Evolutionary conservation across 1,140 invertebrate species (phyloP).

Genomic region (Monochamus saltuarius): DNA sequence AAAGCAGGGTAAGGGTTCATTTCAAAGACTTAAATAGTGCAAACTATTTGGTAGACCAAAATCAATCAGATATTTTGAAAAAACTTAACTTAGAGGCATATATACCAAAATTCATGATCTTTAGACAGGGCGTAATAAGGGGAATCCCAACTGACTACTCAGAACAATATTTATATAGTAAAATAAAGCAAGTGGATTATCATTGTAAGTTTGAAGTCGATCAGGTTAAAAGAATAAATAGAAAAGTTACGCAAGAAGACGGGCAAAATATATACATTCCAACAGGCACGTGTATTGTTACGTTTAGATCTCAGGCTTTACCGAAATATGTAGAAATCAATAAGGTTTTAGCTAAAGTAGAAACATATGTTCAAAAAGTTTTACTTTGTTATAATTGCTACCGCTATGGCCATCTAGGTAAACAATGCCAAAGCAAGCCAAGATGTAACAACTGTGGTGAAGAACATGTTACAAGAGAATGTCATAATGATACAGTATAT

Average conservation of each 20-base stretch:
- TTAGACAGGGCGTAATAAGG: not conserved
- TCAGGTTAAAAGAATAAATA: not conserved
- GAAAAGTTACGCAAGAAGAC: not conserved
- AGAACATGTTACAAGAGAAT: not conserved
- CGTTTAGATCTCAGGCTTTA: too few species aligned
- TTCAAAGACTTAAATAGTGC: not conserved
- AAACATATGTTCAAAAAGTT: not conserved
- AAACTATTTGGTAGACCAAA: conserved; percentile 4
- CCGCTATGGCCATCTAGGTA: too few species aligned
- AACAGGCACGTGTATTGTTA: too few species aligned
- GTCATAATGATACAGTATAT: too few species aligned
- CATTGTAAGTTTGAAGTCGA: conserved; percentile 4
- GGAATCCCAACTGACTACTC: not conserved
- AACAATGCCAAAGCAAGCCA: not conserved
- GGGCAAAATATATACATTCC: too few species aligned
- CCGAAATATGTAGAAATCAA: too few species aligned
- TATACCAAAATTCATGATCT: conserved; percentile 1
- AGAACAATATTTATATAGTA: not conserved
- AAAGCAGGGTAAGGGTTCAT: not conserved
- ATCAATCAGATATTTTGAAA: not conserved
- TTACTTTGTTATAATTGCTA: not conserved
- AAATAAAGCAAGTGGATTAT: not conserved
- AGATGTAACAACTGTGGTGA: not conserved
- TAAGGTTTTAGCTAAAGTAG: too few species aligned
- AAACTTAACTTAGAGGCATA: conserved; percentile 4